A percentile compares a stretch with the other conserved stretches of the same genome.
Conservation (phyloP, 1,140 invertebrate genomes). For the Coenobita brevimanus region DNA sequence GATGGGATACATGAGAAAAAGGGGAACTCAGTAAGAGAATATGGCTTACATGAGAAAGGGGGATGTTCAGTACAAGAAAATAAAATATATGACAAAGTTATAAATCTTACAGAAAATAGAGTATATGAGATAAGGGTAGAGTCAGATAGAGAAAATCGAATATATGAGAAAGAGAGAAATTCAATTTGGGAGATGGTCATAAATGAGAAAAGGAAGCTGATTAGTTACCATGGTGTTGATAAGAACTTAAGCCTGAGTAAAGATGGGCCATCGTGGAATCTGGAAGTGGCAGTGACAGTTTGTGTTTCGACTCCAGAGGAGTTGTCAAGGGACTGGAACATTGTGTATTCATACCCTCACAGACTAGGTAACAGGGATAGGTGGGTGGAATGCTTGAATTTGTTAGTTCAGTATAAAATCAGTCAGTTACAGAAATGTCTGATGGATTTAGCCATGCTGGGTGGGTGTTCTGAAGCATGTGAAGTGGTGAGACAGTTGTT, state of each 20-base stretch:
- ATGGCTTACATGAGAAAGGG: too few relatives aligned
- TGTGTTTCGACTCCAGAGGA: conserved; percentile 43
- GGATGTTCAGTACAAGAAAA: background rate
- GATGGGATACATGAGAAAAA: too few relatives aligned
- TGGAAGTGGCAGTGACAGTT: conserved; percentile 49
- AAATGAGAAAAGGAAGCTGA: conserved; percentile 20
- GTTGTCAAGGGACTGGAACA: conserved; percentile 34
- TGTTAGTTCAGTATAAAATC: background rate
- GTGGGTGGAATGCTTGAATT: background rate
- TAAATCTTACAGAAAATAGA: too few relatives aligned
- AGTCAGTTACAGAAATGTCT: conserved; percentile 9
- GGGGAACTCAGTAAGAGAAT: too few relatives aligned
- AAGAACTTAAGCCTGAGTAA: conserved; percentile 46
- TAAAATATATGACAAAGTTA: background rate
- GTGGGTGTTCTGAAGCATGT: conserved; percentile 13
- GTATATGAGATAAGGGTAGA: too few relatives aligned
- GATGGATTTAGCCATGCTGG: background rate
- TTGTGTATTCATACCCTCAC: conserved; percentile 31
- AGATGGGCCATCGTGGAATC: conserved; percentile 63
- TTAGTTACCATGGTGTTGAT: background rate
- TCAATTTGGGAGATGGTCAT: background rate
- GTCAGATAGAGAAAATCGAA: background rate
- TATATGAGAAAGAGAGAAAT: background rate
- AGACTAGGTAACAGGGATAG: background rate
- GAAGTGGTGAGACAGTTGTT: conserved; percentile 29